phyloP scores from a whole-genome alignment of 1,140 invertebrate genomes.

The Druon quercuslanigerum region DNA sequence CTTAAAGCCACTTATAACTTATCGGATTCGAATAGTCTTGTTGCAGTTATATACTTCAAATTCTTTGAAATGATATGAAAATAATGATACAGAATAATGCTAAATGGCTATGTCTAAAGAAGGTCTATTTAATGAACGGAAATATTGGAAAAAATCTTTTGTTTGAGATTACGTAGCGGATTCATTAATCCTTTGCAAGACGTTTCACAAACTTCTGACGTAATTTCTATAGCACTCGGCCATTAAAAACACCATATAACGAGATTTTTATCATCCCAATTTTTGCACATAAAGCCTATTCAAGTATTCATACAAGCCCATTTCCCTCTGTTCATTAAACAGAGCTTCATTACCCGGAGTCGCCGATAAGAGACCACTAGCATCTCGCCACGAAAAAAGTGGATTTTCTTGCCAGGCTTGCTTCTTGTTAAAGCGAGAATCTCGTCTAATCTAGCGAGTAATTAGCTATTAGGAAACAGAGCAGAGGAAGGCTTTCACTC shows the following conservation, averaged over 20 bases:
- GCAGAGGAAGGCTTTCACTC: constrained; percentile 50
- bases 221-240: background rate
- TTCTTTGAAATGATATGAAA: no score
- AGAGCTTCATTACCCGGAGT: background rate
- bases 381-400: constrained; percentile 8
- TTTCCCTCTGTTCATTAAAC: constrained; percentile 14
- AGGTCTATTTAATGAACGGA: no score
- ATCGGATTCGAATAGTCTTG: no score
- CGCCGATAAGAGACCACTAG: background rate
- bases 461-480: constrained; percentile 26
- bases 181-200: background rate
- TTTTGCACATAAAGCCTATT: background rate
- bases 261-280: background rate
- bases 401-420: constrained; percentile 3
- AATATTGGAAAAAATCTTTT: no score
- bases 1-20: no score
- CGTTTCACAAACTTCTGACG: background rate
- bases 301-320: background rate
- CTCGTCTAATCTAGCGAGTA: constrained; percentile 18
- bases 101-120: no score
- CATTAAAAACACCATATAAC: constrained; percentile 4
- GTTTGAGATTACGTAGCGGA: no score
- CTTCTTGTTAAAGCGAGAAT: constrained; percentile 13
- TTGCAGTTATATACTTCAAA: no score
- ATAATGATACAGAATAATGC: no score